Conservation (phyloP, 64 coral and sea anemone genomes). For the Dendronephthya gigantea region DNA sequence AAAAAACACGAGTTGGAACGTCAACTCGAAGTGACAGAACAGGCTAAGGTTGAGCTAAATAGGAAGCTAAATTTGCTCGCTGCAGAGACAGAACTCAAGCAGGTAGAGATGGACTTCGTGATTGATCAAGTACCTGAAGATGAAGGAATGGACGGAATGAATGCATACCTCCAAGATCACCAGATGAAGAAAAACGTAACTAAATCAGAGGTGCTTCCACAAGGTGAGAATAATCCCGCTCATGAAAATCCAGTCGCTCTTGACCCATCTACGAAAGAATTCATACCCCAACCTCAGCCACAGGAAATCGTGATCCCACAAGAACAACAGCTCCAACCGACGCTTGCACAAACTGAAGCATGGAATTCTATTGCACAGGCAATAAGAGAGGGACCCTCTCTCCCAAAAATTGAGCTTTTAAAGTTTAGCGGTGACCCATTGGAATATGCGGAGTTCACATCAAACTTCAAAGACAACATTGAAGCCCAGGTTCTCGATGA, state of each 20-base stretch:
- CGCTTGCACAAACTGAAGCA: background rate
- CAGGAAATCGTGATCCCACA: background rate
- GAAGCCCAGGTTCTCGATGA: background rate
- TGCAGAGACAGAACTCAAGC: constrained; percentile 15
- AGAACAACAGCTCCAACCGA: too few species aligned
- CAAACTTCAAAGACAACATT: background rate
- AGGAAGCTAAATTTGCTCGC: background rate
- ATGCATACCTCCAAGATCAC: constrained; percentile 15
- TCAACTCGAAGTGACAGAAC: constrained; percentile 12
- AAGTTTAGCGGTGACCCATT: background rate
- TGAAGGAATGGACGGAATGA: background rate
- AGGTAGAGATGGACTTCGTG: constrained; percentile 17
- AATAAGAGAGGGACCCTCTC: background rate
- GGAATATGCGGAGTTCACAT: background rate
- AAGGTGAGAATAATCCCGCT: too few species aligned
- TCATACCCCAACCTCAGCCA: too few species aligned
- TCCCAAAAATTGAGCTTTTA: background rate
- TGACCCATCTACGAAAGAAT: too few species aligned
- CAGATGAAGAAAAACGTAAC: background rate
- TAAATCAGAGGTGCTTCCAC: too few species aligned
- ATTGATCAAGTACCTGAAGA: constrained; percentile 4
- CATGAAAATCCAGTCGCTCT: too few species aligned
- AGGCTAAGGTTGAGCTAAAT: constrained; percentile 14
- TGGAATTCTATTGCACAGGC: background rate
- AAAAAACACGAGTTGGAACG: constrained; percentile 33